A percentile compares a stretch with the other conserved stretches of the same genome.
Conservation (phyloP, 2,888 invertebrate species). For the Drosophila barbarae region DNA sequence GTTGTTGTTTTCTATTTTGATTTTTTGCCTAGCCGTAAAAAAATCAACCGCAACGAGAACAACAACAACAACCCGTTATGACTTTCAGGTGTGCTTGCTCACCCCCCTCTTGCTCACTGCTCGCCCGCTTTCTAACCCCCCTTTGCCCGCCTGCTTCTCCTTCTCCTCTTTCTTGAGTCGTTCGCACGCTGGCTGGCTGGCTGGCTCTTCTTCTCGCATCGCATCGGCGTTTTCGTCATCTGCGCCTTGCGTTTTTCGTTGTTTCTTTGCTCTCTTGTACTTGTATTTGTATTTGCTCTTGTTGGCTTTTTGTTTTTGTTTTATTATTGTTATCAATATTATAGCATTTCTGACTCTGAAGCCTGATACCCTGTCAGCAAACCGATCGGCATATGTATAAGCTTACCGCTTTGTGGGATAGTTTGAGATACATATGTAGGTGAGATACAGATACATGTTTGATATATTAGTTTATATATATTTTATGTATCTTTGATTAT, state of each 20-base stretch:
- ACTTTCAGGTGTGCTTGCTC: conserved; percentile 44
- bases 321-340: conserved; percentile 65
- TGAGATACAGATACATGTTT: neutral
- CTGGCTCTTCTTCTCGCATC: conserved; percentile 7
- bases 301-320: conserved; percentile 31
- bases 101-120: conserved; percentile 9
- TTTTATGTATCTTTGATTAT: too few relatives aligned
- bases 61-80: conserved; percentile 55
- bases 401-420: neutral
- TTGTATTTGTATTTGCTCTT: conserved; percentile 13
- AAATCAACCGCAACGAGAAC: neutral
- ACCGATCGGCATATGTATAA: conserved; percentile 4
- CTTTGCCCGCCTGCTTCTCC: neutral
- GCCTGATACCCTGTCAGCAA: conserved; percentile 36
- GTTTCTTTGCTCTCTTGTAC: conserved; percentile 4
- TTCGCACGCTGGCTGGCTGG: conserved; percentile 8
- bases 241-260: conserved; percentile 30
- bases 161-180: conserved; percentile 7
- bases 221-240: conserved; percentile 51
- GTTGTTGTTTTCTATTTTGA: conserved; percentile 14
- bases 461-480: too few relatives aligned
- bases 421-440: too few relatives aligned
- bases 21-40: conserved; percentile 26
- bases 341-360: conserved; percentile 28
- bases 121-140: conserved; percentile 14